Base-by-base conservation (phyloP, 2,797 vertebrate genomes). In the Cheirogaleus major region DNA sequence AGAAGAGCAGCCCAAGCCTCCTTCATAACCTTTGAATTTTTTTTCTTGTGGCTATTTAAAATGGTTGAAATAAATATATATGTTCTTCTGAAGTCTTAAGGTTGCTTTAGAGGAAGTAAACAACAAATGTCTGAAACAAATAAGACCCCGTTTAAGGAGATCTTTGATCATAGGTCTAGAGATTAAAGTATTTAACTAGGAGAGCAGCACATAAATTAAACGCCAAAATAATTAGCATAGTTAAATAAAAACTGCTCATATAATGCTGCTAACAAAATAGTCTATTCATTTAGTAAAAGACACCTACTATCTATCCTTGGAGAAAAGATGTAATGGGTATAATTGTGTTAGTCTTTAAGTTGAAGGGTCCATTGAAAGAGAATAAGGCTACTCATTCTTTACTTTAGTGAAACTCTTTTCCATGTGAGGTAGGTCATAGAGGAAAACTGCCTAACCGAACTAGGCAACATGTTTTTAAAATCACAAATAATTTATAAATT, bases 11-110 rank as follows among this genome's bases (percentile, higher is more conserved):
- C 9, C 13, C 9, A 4, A 67, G 25, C 8, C 4, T 90, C 35
- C 27, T 82, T 83, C 13, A 32, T n/a, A 79, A 55, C 11, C 7
- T 91, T 63, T 86, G 27, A 59, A 35, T 93, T 18, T 41, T 89
- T 89, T 91, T 79, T 67, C 83, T 81, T 84, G 35, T 82, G 75
- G 15, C 70, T 90, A 52, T 76, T 43, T 91, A 25, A 93, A 97
- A 41, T 90, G 35, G 8, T 67, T 70, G 55, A 25, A 57, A 57
- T 43, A 95, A 86, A 92, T 48, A 23, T 63, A 86, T 38, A 61
- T 57, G 12, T 23, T 23, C 72, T 93, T 83, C 38, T 79, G 55
- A 95, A 92, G 41, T 12, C 32, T 81, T 78, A 15, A 70, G 23
- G 4, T 94, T 86, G 4, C 17, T 61, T 93, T 72, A 84, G 55